Conservation (phyloP, 2,888 invertebrate genomes). For the Malachius bipustulatus region DNA sequence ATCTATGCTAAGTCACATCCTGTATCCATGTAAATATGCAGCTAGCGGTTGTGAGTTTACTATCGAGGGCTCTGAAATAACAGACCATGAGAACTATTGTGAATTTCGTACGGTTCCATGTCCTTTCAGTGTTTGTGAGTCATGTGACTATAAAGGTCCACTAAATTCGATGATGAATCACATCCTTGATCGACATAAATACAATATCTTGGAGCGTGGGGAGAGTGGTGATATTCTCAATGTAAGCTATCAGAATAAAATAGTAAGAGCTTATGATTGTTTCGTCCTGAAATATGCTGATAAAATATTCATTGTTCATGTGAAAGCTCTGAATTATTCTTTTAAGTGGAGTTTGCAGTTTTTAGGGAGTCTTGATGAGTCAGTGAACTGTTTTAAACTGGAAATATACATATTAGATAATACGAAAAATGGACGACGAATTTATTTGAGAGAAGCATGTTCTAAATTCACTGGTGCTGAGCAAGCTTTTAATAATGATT, state of each 20-base stretch:
- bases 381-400: too few species aligned
- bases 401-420: too few species aligned
- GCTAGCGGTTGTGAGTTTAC: conserved; percentile 24
- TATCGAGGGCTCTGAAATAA: conserved; percentile 20
- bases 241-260: conserved; percentile 12
- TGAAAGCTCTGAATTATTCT: too few species aligned
- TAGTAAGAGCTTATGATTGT: conserved; percentile 21
- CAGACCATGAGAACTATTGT: conserved; percentile 17
- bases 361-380: too few species aligned
- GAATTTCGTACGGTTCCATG: conserved; percentile 18
- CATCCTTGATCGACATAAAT: conserved; percentile 22
- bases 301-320: conserved; percentile 25
- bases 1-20: conserved; percentile 23
- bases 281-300: conserved; percentile 23
- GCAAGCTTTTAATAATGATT: too few species aligned
- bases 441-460: too few species aligned
- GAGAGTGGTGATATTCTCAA: conserved; percentile 19
- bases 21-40: conserved; percentile 27
- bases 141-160: conserved; percentile 19
- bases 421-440: too few species aligned
- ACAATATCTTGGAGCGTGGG: conserved; percentile 25
- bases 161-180: conserved; percentile 17
- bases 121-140: conserved; percentile 15
- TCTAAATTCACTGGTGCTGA: too few species aligned
- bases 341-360: too few species aligned